Percentiles rank a stretch among this genome's conserved stretches.
These are phyloP conservation scores for Zosterops borbonicus DNA, from an alignment of 2,113 vertebrate species.

Conservation along the genomic window DNA sequence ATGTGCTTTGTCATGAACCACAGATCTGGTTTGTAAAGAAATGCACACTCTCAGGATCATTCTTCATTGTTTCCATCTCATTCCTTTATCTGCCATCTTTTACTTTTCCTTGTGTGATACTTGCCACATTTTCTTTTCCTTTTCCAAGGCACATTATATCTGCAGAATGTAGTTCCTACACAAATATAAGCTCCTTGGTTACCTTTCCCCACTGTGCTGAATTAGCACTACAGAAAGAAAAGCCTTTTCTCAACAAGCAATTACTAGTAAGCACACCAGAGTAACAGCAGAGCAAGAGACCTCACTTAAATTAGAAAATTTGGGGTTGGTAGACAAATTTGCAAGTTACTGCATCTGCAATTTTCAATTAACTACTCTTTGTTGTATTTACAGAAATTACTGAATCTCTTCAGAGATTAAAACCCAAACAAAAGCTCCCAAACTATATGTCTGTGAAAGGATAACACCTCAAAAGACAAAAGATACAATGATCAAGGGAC, in stretches of 20 bases:
- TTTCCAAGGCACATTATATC: background rate
- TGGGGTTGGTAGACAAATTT: background rate
- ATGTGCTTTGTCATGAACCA: background rate
- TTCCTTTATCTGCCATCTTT: background rate
- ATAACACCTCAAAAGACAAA: background rate
- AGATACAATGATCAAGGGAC: background rate
- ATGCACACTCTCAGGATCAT: background rate
- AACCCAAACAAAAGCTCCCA: background rate
- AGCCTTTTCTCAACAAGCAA: background rate
- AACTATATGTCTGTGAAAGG: background rate
- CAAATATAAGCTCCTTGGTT: background rate
- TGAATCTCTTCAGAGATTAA: background rate
- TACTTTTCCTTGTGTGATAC: background rate
- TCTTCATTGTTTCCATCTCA: background rate
- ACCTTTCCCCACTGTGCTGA: background rate
- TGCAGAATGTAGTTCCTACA: background rate
- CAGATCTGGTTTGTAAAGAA: background rate
- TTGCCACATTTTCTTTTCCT: background rate
- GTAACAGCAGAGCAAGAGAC: background rate
- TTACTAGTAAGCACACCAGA: background rate
- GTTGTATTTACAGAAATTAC: background rate
- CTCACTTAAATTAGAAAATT: background rate
- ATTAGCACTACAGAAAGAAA: constrained; percentile 12
- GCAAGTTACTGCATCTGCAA: background rate
- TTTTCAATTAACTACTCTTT: background rate